Evolutionary conservation across 2,113 vertebrate species (phyloP).

Genomic region (Donacobius atricapilla): DNA sequence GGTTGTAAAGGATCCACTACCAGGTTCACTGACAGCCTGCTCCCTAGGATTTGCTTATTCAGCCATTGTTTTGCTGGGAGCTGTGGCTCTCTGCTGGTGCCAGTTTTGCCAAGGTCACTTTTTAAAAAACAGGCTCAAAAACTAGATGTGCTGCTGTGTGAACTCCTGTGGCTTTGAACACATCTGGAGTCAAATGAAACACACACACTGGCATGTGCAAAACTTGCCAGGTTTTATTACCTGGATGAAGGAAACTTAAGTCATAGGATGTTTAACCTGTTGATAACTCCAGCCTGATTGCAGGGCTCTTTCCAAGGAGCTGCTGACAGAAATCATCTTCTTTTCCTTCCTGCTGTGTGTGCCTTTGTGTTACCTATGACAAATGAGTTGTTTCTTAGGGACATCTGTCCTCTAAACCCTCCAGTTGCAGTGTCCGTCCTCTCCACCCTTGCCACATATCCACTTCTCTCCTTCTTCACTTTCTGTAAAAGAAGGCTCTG

Average conservation of each 20-base stretch:
- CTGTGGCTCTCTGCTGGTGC: neutral
- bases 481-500: neutral
- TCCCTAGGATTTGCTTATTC: neutral
- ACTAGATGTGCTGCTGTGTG: neutral
- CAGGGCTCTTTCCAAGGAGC: neutral
- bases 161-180: neutral
- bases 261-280: neutral
- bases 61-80: neutral
- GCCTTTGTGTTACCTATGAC: neutral
- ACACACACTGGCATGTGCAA: rapidly evolving
- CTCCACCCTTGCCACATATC: neutral
- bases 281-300: neutral
- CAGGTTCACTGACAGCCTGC: neutral
- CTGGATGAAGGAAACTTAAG: neutral
- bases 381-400: neutral
- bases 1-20: neutral
- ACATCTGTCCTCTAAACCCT: neutral
- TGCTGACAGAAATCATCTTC: neutral
- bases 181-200: neutral
- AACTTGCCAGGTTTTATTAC: neutral
- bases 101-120: neutral
- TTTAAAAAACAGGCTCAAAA: neutral
- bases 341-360: neutral
- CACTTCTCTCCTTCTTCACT: neutral
- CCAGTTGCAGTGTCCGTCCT: neutral